phyloP scores from a whole-genome alignment of 2,113 vertebrate genomes.

The Mobula birostris region DNA sequence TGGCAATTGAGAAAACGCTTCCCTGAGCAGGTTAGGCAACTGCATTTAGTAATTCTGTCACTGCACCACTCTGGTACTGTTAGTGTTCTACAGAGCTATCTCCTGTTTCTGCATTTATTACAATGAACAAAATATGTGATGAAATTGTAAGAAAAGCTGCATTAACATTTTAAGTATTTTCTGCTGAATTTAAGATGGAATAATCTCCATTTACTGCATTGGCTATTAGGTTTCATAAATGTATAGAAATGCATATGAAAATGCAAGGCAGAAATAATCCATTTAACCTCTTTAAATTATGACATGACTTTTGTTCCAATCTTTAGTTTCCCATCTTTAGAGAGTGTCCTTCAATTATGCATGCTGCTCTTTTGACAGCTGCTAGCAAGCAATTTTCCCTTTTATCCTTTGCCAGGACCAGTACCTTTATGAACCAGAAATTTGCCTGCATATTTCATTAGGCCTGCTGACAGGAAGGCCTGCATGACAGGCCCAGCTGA shows the following conservation, averaged over 20 bases:
- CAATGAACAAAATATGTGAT: no score
- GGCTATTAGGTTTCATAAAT: not conserved
- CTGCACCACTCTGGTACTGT: no score
- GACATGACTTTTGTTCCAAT: not conserved
- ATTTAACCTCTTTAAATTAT: not conserved
- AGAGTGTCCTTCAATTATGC: not conserved
- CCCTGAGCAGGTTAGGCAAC: not conserved
- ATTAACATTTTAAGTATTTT: no score
- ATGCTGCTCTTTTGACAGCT: conserved; percentile 11
- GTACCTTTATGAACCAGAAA: not conserved
- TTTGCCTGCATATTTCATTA: conserved; percentile 15
- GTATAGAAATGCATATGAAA: not conserved
- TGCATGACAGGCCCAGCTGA: not conserved
- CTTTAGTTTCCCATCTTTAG: not conserved
- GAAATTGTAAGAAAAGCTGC: no score
- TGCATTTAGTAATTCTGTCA: not conserved
- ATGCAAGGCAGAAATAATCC: not conserved
- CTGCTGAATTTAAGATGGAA: no score
- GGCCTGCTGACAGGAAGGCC: not conserved
- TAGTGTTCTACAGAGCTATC: not conserved
- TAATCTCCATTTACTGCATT: not conserved
- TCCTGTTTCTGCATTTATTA: not conserved
- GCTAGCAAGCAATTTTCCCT: not conserved
- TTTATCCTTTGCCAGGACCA: not conserved
- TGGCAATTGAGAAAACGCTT: not conserved